A percentile compares a stretch with the other conserved stretches of the same genome.
Evolutionary conservation across 2,797 vertebrate genomes (phyloP).

Genomic region (Sebastes steindachneri): DNA sequence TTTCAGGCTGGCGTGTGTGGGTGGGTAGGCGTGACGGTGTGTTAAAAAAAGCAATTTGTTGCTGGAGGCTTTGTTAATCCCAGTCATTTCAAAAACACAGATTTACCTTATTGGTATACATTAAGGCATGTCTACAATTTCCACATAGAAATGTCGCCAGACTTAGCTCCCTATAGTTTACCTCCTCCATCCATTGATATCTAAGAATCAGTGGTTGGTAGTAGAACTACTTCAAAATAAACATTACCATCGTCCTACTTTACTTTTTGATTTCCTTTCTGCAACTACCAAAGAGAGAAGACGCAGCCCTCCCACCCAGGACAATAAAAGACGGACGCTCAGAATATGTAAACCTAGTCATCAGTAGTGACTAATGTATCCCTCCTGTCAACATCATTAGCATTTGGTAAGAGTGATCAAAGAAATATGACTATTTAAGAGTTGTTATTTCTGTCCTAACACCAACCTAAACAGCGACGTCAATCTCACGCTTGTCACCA

Average conservation of each 20-base stretch:
- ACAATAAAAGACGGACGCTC: too few species aligned
- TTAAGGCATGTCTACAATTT: not conserved
- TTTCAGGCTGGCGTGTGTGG: not conserved
- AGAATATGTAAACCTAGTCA: not conserved
- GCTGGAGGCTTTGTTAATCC: constrained; percentile 8
- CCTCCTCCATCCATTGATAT: not conserved
- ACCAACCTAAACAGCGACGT: not conserved
- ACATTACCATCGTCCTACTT: not conserved
- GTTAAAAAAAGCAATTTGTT: not conserved
- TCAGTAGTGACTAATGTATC: not conserved
- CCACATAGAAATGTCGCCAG: not conserved
- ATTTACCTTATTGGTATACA: not conserved
- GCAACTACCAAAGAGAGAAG: not conserved
- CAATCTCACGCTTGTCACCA: not conserved
- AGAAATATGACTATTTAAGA: not conserved
- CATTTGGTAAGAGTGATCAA: not conserved
- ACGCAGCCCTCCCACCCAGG: too few species aligned
- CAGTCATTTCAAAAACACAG: not conserved
- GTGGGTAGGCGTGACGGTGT: not conserved
- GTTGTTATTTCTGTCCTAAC: not conserved
- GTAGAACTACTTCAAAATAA: not conserved
- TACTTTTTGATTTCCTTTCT: not conserved
- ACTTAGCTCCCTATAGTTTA: not conserved
- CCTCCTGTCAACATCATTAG: not conserved
- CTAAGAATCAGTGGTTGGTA: not conserved